Base-by-base conservation (phyloP, 1,140 invertebrate species). In the Zaprionus ghesquierei region DNA sequence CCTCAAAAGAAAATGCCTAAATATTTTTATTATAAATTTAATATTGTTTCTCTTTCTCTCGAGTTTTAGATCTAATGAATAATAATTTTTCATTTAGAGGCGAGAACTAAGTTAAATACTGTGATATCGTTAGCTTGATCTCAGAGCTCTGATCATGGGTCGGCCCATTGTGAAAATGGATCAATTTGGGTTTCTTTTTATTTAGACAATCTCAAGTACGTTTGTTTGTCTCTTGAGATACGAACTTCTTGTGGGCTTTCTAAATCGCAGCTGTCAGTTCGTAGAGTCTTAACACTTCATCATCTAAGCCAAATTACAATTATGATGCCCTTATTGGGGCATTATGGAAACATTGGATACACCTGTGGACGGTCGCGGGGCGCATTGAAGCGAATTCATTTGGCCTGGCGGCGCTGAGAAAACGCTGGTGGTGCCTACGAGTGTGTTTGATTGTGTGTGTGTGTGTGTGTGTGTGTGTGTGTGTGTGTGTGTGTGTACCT, bases 251-350 rank as follows among this genome's bases (percentile, higher is more conserved):
- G 33, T 59, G 58, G 63, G 69, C 63, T 72, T 72, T 72, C 69
- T 68, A 69, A 69, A 61, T 49, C 38, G 27, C n/a, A 2, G 51
- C 55, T 60, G 55, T 68, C 55, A 66, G 64, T 72, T 66, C 25
- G 25, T 35, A 50, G 35, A 10, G 31, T 49, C 56, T 70, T 56
- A 66, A 33, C 62, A 78, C 68, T 71, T 75, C 51, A 76, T 76
- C 73, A 76, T 76, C 75, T 62, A 23, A 62, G 53, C 35, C 49
- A 75, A 80, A 86, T 73, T 54, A 69, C 50, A 51, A 86, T 62
- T 82, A 64, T 81, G 74, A 81, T 69, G 78, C 70, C 77, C 81
- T 79, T 87, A 87, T 70, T 71, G 62, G 51, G 35, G 41, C 56
- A 69, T 63, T 31, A 54, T 25, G 18, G 31, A 41, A 61, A 38